Evolutionary conservation across 1,140 invertebrate species (phyloP).

Genomic region (Scaptomyza hsui): DNA sequence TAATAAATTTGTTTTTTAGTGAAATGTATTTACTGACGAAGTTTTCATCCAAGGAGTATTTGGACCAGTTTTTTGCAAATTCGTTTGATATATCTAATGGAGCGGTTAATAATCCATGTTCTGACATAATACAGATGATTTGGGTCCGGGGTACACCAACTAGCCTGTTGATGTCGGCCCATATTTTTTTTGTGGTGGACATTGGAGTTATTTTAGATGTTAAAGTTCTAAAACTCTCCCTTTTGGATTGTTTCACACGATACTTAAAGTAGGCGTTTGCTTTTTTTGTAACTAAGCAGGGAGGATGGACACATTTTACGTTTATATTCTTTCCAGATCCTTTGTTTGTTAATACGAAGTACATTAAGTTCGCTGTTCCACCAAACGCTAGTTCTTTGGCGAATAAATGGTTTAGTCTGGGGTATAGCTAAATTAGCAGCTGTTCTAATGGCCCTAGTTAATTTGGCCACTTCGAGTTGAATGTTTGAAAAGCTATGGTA

Average conservation of each 20-base stretch:
- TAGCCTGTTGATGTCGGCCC: constrained; percentile 23
- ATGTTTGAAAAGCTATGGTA: neutral
- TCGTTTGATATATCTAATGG: constrained; percentile 12
- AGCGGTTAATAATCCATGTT: constrained; percentile 7
- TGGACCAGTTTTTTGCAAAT: no score
- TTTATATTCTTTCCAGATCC: constrained; percentile 13
- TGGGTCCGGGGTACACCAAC: constrained; percentile 9
- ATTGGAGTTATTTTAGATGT: constrained; percentile 2
- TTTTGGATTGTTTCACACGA: constrained; percentile 15
- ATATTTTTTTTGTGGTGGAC: constrained; percentile 25
- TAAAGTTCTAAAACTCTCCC: constrained; percentile 13
- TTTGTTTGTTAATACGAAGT: constrained; percentile 27
- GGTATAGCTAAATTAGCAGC: constrained; percentile 25
- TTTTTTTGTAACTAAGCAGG: neutral
- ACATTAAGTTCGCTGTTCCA: constrained; percentile 7
- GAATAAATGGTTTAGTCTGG: no score
- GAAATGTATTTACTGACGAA: constrained; percentile 8
- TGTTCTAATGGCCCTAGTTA: constrained; percentile 17
- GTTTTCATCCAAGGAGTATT: constrained; percentile 21
- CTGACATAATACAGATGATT: constrained; percentile 4
- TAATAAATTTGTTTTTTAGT: constrained; percentile 1
- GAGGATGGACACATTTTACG: neutral
- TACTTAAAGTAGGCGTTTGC: constrained; percentile 5
- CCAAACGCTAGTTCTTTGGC: no score
- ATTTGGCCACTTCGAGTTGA: constrained; percentile 1